Conservation (phyloP, 2,888 invertebrate species). For the Lucinisca nassula region DNA sequence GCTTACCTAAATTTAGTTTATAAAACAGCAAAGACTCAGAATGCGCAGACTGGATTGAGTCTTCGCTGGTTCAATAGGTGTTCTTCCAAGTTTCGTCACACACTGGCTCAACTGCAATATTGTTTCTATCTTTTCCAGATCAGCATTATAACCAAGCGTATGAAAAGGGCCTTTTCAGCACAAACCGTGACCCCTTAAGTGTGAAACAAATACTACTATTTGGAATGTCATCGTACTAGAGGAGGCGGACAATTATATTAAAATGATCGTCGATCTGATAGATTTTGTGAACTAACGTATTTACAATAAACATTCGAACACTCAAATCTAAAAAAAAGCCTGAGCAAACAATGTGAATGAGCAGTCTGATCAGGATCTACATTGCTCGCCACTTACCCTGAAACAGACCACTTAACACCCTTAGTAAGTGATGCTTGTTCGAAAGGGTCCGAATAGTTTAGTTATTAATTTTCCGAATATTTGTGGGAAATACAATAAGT, state of each 20-base stretch:
- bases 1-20: not conserved
- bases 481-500: no score
- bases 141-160: not conserved
- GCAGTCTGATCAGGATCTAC: no score
- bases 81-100: not conserved
- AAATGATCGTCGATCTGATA: not conserved
- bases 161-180: not conserved
- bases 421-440: no score
- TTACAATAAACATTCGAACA: no score
- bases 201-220: constrained; percentile 3
- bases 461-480: no score
- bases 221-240: not conserved
- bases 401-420: no score
- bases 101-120: not conserved
- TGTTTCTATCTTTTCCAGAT: not conserved
- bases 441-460: no score
- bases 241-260: not conserved
- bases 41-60: not conserved
- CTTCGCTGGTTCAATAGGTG: not conserved
- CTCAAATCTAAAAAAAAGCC: no score
- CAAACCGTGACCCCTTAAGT: constrained; percentile 9
- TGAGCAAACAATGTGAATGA: no score
- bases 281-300: not conserved
- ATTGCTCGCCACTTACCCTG: no score
- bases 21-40: not conserved